Evolutionary conservation across 2,113 vertebrate genomes (phyloP).

Genomic region (Eudyptes chrysolophus): DNA sequence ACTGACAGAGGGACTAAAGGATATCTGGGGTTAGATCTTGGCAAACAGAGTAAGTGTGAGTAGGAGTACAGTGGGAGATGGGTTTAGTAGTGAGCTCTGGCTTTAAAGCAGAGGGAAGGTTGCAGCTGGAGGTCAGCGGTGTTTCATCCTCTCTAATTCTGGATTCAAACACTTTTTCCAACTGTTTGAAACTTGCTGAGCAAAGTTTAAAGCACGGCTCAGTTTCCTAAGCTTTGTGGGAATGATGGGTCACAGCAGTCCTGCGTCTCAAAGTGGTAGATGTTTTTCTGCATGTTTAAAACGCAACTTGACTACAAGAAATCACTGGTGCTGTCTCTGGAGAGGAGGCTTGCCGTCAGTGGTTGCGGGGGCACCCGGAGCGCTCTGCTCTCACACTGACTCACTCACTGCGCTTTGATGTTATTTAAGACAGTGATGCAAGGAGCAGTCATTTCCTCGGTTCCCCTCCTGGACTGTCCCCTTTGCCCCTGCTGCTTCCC

Average conservation of each 20-base stretch:
- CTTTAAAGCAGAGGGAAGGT: neutral
- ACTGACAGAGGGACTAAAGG: neutral
- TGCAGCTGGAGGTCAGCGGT: neutral
- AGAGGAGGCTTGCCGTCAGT: fast-evolving
- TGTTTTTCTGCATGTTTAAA: neutral
- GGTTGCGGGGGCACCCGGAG: fast-evolving
- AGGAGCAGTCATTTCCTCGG: neutral
- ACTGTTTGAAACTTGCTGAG: neutral
- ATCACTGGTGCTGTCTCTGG: neutral
- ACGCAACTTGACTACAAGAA: fast-evolving
- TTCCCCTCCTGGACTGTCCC: neutral
- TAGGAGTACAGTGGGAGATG: neutral
- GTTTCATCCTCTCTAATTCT: neutral
- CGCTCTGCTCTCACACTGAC: neutral
- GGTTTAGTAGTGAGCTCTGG: neutral
- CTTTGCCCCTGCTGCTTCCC: neutral
- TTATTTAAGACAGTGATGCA: neutral
- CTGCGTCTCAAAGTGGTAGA: neutral
- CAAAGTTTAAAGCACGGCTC: neutral
- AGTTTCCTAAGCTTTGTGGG: neutral
- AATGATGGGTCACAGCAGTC: neutral
- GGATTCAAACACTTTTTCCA: constrained; percentile 7
- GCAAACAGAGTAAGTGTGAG: neutral
- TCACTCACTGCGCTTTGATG: neutral
- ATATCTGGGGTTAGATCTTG: neutral